A percentile compares a stretch with the other conserved stretches of the same genome.
Evolutionary conservation across 2,888 invertebrate genomes (phyloP).

Genomic region (Scotopteryx bipunctaria): DNA sequence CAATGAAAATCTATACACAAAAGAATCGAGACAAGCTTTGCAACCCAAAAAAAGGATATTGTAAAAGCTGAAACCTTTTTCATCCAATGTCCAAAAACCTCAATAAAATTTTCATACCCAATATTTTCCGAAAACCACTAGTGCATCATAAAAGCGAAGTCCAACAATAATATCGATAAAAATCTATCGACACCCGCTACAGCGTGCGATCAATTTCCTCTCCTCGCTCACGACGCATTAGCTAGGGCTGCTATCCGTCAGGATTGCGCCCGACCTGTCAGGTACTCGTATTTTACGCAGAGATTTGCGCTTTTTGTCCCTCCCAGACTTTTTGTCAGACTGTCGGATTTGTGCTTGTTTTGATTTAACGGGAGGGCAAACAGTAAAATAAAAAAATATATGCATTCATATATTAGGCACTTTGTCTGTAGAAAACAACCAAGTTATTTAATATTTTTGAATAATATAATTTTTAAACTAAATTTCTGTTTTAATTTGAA

Average conservation of each 20-base stretch:
- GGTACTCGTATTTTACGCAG: constrained; percentile 24
- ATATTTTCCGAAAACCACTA: constrained; percentile 17
- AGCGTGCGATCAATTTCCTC: constrained; percentile 29
- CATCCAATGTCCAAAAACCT: background rate
- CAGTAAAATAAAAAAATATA: background rate
- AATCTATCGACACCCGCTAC: constrained; percentile 29
- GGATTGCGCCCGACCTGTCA: constrained; percentile 33
- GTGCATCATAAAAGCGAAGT: constrained; percentile 21
- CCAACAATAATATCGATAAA: constrained; percentile 33
- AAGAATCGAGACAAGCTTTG: background rate
- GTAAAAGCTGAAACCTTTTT: background rate
- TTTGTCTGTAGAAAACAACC: no score
- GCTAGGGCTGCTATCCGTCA: constrained; percentile 36
- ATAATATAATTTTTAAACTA: background rate
- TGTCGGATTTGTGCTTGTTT: constrained; percentile 20
- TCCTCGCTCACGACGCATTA: constrained; percentile 32
- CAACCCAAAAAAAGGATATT: background rate
- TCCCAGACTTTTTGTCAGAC: constrained; percentile 18
- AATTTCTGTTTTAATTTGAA: background rate
- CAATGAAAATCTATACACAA: no score
- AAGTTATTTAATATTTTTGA: no score
- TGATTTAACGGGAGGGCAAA: constrained; percentile 13
- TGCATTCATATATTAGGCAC: no score
- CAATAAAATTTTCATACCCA: constrained; percentile 13
- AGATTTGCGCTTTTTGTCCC: constrained; percentile 26